Evolutionary conservation across 2,888 invertebrate species (phyloP).

Genomic region (Timandra comae): DNA sequence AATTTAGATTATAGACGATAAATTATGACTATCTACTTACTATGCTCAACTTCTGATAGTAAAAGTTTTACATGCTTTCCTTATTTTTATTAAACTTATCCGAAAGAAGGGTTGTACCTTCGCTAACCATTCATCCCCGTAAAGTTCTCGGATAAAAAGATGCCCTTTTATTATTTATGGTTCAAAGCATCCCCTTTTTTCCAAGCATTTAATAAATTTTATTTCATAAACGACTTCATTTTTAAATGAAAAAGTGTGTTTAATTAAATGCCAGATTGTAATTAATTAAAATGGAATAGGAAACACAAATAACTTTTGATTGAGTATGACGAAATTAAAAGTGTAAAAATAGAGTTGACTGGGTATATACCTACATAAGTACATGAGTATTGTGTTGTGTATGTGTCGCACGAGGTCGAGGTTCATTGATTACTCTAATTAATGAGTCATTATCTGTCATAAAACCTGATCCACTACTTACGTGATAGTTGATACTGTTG

Average conservation of each 20-base stretch:
- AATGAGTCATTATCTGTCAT: conserved; percentile 27
- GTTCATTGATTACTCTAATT: conserved; percentile 53
- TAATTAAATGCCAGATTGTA: too few species aligned
- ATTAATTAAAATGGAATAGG: too few species aligned
- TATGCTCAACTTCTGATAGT: neutral
- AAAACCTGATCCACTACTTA: too few species aligned
- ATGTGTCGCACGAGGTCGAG: conserved; percentile 52
- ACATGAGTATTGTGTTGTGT: too few species aligned
- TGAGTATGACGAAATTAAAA: too few species aligned
- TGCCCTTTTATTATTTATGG: conserved; percentile 59
- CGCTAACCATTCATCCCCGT: conserved; percentile 34
- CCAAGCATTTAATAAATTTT: conserved; percentile 31
- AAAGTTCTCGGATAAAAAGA: conserved; percentile 44
- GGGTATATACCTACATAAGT: too few species aligned
- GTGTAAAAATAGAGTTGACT: too few species aligned
- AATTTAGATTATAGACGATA: neutral
- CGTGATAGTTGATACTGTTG: too few species aligned
- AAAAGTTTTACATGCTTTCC: conserved; percentile 9
- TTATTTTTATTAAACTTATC: conserved; percentile 17
- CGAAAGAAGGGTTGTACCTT: conserved; percentile 23
- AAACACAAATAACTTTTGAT: too few species aligned
- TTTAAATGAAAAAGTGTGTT: too few species aligned
- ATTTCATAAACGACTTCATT: too few species aligned
- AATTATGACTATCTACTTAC: neutral
- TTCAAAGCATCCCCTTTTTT: conserved; percentile 44